Base-by-base conservation (phyloP, 1,140 invertebrate species). In the Rhagoletis pomonella region DNA sequence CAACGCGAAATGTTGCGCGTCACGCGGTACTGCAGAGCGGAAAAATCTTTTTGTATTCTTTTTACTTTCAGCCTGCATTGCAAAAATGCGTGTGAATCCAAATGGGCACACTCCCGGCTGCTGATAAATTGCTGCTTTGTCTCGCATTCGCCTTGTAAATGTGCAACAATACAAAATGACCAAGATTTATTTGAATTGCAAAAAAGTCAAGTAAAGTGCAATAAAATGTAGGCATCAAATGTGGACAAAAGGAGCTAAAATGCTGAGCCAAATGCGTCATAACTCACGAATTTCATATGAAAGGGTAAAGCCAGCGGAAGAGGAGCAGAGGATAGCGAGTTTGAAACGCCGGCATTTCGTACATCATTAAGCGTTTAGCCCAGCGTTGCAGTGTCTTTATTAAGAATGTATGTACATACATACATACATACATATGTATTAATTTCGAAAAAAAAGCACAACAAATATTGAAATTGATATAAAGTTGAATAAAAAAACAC, bases 181-280 rank as follows among this genome's bases (percentile, higher is more conserved):
- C 39, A 73, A 73, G 55, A 1, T 42, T 12, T 81, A 81, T 42
- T 42, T 19, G 47, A 29, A 19, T 55, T 55, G n/a, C 47, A 17
- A 73, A 73, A 12, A 73, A 42, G 6, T 12, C 14, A 7, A 73
- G 9, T 50, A 19, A 77, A 77, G 50, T 77, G 17, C 17, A 77
- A 77, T 50, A 50, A 55, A 77, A 55, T 29, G 29, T 29, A 62
- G 12, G 60, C 3, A 9, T 14, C 17, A 17, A 14, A 77, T 39
- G 73, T 55, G 73, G 17, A 50, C 47, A 77, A 47, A 19, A 55
- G 29, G 17, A 67, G 64, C 19, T 7, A 14, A 19, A 81, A 81
- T 81, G 73, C 17, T 47, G 55, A 55, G 47, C 9, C 17, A 81
- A 81, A 55, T 81, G 73, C 73, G 73, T 81, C 73, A 81, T 81